Base-by-base conservation (phyloP, 2,113 vertebrate species). In the Cottus gobio region DNA sequence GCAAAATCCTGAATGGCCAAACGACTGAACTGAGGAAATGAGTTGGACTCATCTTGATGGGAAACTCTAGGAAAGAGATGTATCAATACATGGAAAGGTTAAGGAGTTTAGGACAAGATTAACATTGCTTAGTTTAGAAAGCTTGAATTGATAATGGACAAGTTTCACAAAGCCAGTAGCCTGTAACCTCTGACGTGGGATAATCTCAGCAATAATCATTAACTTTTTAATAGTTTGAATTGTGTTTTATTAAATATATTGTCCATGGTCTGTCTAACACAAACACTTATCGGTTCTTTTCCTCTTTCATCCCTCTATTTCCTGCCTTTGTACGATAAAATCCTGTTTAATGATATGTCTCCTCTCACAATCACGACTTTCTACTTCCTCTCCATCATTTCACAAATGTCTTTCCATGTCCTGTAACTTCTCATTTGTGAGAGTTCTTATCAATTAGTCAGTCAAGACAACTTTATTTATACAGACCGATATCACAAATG, bases 1-100 rank as follows among this genome's bases (percentile, higher is more conserved):
- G 62, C 66, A 50, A n/a, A 65, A 44, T 52, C 66, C 52, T 52
- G 18, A 60, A 44, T 57, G 75, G 13, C 68, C 44, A 30, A 67
- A 72, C 44, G 44, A 76, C 28, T 71, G 34, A 65, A 58, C 3
- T 42, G 36, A 42, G n/a, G n/a, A 75, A 39, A 18, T 66, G 31
- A 54, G 52, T 58, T 63, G 67, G 46, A 63, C 24, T 39, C 31
- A 15, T 62, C 22, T 58, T 15, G 13, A 60, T 11, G 15, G n/a
- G n/a, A n/a, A 60, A 37, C 22, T 37, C 34, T 6, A 20, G 34
- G 34, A 26, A 39, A 37, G 16, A 48, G 6, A 44, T 71, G 26
- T 16, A 28, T 11, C 39, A 7, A 39, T 22, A 56, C 31, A 36
- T n/a, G 18, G 3, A 68, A 22, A 13, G 24, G 8, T 9, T 50